Conservation (phyloP, 1,140 invertebrate genomes). For the Drosophila ironensis region DNA sequence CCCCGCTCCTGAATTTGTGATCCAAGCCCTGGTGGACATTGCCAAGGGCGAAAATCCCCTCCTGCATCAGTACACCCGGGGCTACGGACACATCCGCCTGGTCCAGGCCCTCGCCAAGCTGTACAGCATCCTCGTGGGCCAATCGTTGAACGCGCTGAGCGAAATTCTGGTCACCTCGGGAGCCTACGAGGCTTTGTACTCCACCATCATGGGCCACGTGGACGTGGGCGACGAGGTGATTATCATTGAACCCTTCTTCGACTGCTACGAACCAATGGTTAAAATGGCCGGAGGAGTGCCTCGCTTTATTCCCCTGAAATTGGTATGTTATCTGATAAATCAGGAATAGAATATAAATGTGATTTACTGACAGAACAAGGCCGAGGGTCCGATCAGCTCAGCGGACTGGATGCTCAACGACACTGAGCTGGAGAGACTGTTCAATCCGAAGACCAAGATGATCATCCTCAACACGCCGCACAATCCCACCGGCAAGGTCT, state of each 20-base stretch:
- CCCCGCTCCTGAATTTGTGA: conserved; percentile 91
- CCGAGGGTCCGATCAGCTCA: conserved; percentile 84
- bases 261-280: conserved; percentile 98
- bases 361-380: conserved; percentile 32
- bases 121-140: conserved; percentile 90
- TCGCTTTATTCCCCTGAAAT: conserved; percentile 93
- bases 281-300: conserved; percentile 92
- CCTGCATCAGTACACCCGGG: conserved; percentile 95
- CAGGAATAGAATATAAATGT: neutral
- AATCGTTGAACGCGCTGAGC: conserved; percentile 89
- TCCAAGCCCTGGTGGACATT: conserved; percentile 88
- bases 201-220: conserved; percentile 92
- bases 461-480: conserved; percentile 98
- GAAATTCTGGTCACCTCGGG: conserved; percentile 95
- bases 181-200: conserved; percentile 96
- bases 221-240: conserved; percentile 95
- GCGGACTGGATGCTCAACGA: conserved; percentile 95
- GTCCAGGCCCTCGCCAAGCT: conserved; percentile 92
- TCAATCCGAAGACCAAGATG: conserved; percentile 95
- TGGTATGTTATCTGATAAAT: conserved; percentile 83
- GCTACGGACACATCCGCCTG: conserved; percentile 95
- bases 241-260: conserved; percentile 99
- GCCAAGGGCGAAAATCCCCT: conserved; percentile 88
- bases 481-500: conserved; percentile 97
- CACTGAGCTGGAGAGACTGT: conserved; percentile 91